A percentile compares a stretch with the other conserved stretches of the same genome.
phyloP scores from a whole-genome alignment of 2,797 vertebrate species.

The Notoglanidium macrostoma region DNA sequence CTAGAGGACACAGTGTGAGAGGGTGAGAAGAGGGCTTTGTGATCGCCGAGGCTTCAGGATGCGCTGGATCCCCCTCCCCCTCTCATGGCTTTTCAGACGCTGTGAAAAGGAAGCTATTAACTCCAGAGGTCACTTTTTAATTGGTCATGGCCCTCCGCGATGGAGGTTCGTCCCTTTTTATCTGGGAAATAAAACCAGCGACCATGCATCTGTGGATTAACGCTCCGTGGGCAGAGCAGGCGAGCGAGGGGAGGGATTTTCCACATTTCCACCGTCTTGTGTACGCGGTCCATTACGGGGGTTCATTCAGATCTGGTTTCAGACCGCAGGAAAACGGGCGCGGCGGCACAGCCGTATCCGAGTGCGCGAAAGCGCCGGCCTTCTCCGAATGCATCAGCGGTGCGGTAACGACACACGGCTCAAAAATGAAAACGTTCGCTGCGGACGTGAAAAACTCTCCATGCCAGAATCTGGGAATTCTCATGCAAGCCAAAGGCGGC shows the following conservation, averaged over 20 bases:
- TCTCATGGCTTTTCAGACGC: neutral
- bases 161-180: neutral
- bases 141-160: neutral
- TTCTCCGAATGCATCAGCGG: too few species aligned
- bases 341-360: neutral
- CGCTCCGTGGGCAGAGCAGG: too few species aligned
- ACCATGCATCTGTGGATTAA: neutral
- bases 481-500: neutral
- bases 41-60: neutral
- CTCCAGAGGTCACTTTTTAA: slow-evolving; percentile 24
- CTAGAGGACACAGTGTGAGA: slow-evolving; percentile 3
- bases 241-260: neutral
- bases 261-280: neutral
- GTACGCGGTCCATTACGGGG: neutral
- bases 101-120: slow-evolving; percentile 13
- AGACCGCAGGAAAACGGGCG: neutral
- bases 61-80: neutral
- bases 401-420: neutral
- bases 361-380: neutral
- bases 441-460: neutral
- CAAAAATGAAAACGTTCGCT: neutral
- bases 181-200: neutral
- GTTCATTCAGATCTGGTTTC: neutral
- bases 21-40: slow-evolving; percentile 16
- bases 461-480: neutral